Percentiles rank a stretch among this genome's conserved stretches.
Evolutionary conservation across 2,113 vertebrate species (phyloP).

Genomic region (Poeciliopsis occidentalis): DNA sequence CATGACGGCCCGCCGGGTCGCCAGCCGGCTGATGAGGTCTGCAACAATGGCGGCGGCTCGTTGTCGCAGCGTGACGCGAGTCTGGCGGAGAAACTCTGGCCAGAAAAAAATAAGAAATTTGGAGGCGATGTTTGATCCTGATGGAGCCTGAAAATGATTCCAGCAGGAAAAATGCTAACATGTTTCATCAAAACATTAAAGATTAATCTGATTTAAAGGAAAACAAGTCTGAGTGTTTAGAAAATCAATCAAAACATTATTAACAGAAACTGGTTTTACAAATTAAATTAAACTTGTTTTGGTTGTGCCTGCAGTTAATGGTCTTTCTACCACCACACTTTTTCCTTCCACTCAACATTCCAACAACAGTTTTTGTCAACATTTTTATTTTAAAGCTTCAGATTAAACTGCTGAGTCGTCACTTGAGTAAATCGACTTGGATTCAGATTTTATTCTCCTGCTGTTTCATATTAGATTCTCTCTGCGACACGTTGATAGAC

Average conservation of each 20-base stretch:
- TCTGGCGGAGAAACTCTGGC: constrained; percentile 17
- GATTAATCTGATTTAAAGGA: background rate
- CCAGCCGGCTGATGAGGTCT: constrained; percentile 57
- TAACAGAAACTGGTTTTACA: too few relatives aligned
- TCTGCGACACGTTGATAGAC: background rate
- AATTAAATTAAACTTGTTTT: too few relatives aligned
- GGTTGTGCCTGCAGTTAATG: too few relatives aligned
- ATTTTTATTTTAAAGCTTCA: background rate
- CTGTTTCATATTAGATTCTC: background rate
- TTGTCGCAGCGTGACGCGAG: constrained; percentile 23
- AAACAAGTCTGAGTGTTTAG: background rate
- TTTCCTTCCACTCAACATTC: too few relatives aligned
- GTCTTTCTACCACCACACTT: too few relatives aligned
- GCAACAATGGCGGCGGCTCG: constrained; percentile 8
- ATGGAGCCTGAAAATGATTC: background rate
- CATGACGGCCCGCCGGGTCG: constrained; percentile 36
- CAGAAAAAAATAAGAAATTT: constrained; percentile 41
- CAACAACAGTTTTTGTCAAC: too few relatives aligned
- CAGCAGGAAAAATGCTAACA: background rate
- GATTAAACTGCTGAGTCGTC: background rate
- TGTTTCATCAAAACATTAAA: background rate
- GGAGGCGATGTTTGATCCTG: constrained; percentile 4
- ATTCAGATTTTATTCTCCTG: background rate
- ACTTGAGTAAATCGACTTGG: too few relatives aligned
- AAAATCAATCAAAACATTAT: background rate